A percentile compares a stretch with the other conserved stretches of the same genome.
Evolutionary conservation across 1,140 invertebrate genomes (phyloP).

Genomic region (Drosophila nigrodunni): DNA sequence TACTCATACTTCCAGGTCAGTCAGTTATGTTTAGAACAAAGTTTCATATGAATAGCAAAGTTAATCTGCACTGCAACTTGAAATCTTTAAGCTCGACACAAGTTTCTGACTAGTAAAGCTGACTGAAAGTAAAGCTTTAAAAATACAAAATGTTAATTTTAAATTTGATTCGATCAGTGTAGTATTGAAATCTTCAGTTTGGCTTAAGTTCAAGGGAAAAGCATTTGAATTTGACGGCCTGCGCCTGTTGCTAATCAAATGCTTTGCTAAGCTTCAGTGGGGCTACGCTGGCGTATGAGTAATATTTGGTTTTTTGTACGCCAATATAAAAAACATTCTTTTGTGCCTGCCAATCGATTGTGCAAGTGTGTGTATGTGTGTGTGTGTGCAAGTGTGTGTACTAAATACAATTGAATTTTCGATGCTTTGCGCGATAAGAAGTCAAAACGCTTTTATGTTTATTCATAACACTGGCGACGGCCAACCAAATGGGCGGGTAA

Average conservation of each 20-base stretch:
- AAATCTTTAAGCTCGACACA: no score
- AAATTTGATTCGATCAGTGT: no score
- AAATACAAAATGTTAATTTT: no score
- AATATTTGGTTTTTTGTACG: slow-evolving; percentile 65
- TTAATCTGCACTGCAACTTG: not conserved
- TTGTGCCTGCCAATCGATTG: slow-evolving; percentile 64
- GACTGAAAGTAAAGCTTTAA: no score
- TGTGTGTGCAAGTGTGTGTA: slow-evolving; percentile 34
- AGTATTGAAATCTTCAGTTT: no score
- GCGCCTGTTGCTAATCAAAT: slow-evolving; percentile 65
- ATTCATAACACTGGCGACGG: slow-evolving; percentile 63
- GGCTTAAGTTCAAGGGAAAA: slow-evolving; percentile 5
- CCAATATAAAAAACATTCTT: slow-evolving; percentile 48
- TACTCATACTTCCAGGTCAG: no score
- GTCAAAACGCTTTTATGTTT: slow-evolving; percentile 72
- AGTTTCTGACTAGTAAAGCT: no score
- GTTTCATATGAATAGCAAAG: no score
- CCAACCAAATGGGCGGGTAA: slow-evolving; percentile 3
- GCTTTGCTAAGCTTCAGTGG: slow-evolving; percentile 8
- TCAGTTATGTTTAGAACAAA: no score
- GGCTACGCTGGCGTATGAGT: slow-evolving; percentile 60
- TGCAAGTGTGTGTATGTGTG: slow-evolving; percentile 21
- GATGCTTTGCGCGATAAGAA: slow-evolving; percentile 73
- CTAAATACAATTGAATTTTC: slow-evolving; percentile 77
- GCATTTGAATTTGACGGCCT: slow-evolving; percentile 20